These are phyloP conservation scores for Dysidea cf. avara DNA, from an alignment of 37 sponge, comb jelly and placozoan species.

Conservation along the genomic window DNA sequence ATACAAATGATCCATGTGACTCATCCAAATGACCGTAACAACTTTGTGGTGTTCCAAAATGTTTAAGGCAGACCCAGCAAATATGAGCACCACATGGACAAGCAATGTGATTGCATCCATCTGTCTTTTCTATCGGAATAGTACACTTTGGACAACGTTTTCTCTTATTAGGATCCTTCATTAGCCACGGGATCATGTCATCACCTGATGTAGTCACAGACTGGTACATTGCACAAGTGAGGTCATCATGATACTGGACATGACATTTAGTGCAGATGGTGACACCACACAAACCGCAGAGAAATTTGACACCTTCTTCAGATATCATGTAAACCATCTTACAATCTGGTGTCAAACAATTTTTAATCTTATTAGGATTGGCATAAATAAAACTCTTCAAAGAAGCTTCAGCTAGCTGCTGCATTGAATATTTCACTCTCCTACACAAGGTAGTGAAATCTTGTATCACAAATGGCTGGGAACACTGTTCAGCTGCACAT, in stretches of 20 bases:
- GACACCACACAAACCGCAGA: too few relatives aligned
- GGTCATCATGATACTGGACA: too few relatives aligned
- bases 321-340: conserved; percentile 39
- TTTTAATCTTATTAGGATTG: conserved; percentile 14
- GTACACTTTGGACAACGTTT: conserved; percentile 64
- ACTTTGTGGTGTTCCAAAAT: conserved; percentile 25
- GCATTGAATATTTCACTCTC: conserved; percentile 5
- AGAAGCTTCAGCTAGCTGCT: conserved; percentile 13
- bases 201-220: neutral
- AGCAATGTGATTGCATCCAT: conserved; percentile 42
- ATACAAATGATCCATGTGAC: too few relatives aligned
- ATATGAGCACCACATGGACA: conserved; percentile 55
- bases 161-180: conserved; percentile 14
- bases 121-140: conserved; percentile 63
- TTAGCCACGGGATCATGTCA: conserved; percentile 46
- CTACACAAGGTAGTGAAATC: conserved; percentile 61
- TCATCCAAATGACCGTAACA: conserved; percentile 57
- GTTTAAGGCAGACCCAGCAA: conserved; percentile 61
- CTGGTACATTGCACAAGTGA: conserved; percentile 45
- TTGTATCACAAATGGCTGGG: conserved; percentile 57
- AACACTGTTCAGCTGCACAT: conserved; percentile 67
- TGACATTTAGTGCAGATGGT: too few relatives aligned
- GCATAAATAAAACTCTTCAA: conserved; percentile 13
- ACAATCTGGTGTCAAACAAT: too few relatives aligned
- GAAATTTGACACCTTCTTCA: conserved; percentile 28